Evolutionary conservation across 2,888 invertebrate species (phyloP), one percentile per base, ranked within the genome.

Genomic region (Terebella lapidaria): DNA sequence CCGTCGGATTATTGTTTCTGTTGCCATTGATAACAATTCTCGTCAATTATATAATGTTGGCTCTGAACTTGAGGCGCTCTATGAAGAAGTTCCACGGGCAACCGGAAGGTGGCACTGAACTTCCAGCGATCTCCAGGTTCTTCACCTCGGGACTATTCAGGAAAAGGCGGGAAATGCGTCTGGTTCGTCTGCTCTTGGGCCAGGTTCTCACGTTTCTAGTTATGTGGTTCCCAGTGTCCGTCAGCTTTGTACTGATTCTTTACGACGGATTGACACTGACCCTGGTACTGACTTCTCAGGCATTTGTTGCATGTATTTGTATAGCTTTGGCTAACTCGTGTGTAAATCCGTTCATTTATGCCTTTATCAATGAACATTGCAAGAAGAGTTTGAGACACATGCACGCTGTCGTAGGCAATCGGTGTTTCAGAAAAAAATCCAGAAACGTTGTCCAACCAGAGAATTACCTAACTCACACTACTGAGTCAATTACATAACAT

Each of bases 271-370:
- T 60, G 22, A 47, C 42, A 0, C 60, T 65, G 4, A 56, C 58
- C 0, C 67, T 66, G 59, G 55, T 57, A 26, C 57, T 72, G 28
- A 64, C 69, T 2, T 72, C 73, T 2, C 63, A 67, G 25, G 61
- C 64, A 3, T 60, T 74, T 20, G 56, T 73, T 3, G 67, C 63
- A 24, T 58, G 70, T 3, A 25, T 68, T 22, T 63, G 64, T 45
- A 29, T 71, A n/a, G 67, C 70, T 1, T 64, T 70, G 26, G 56
- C 61, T 3, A 73, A 73, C 59, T 67, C 70, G 4, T 68, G 68
- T 28, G 64, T 73, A 2, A 74, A 73, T 57, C 73, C 74, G 1
- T 66, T 73, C 42, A 28, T 72, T 3, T 74, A 74, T 55, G 72
- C 71, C 3, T 65, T 70, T 3, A 67, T 70, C 26, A 71, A 70